These are phyloP conservation scores for Seira ritae DNA, from an alignment of 2,888 invertebrate genomes.

Conservation along the genomic window DNA sequence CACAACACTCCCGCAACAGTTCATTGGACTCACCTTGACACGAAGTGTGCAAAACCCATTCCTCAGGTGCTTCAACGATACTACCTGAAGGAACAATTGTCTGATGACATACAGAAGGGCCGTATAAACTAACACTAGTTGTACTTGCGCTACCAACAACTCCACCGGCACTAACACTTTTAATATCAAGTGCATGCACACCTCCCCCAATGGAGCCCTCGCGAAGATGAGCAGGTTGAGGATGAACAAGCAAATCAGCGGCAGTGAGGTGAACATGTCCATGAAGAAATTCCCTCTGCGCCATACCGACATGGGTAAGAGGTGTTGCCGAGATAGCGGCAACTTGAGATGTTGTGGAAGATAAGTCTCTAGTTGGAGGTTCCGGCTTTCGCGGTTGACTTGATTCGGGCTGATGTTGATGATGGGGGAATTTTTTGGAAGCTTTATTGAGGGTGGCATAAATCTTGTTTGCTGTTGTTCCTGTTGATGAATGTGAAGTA, in stretches of 20 bases:
- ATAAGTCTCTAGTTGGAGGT: slow-evolving; percentile 56
- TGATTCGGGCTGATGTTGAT: background rate
- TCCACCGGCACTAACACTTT: slow-evolving; percentile 33
- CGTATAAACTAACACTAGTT: slow-evolving; percentile 41
- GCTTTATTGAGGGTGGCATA: slow-evolving; percentile 63
- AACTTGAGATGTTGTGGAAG: slow-evolving; percentile 39
- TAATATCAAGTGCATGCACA: slow-evolving; percentile 23
- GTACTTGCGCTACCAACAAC: slow-evolving; percentile 27
- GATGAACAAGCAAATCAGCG: slow-evolving; percentile 57
- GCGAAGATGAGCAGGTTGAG: slow-evolving; percentile 33
- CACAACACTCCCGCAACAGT: slow-evolving; percentile 71
- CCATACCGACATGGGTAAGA: slow-evolving; percentile 61
- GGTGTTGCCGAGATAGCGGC: slow-evolving; percentile 59
- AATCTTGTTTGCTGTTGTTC: slow-evolving; percentile 42
- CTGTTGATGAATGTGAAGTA: slow-evolving; percentile 35
- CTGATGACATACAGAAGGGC: slow-evolving; percentile 28
- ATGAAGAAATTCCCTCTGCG: slow-evolving; percentile 48
- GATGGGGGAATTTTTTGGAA: slow-evolving; percentile 58
- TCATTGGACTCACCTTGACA: slow-evolving; percentile 72
- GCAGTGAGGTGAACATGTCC: slow-evolving; percentile 59
- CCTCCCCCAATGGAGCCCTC: slow-evolving; percentile 23
- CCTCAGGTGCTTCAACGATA: slow-evolving; percentile 66
- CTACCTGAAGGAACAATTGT: slow-evolving; percentile 31
- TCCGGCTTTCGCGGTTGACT: slow-evolving; percentile 44
- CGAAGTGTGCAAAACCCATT: slow-evolving; percentile 73